These are phyloP conservation scores for Miltochrista miniata DNA, from an alignment of 2,888 invertebrate species.

Conservation along the genomic window DNA sequence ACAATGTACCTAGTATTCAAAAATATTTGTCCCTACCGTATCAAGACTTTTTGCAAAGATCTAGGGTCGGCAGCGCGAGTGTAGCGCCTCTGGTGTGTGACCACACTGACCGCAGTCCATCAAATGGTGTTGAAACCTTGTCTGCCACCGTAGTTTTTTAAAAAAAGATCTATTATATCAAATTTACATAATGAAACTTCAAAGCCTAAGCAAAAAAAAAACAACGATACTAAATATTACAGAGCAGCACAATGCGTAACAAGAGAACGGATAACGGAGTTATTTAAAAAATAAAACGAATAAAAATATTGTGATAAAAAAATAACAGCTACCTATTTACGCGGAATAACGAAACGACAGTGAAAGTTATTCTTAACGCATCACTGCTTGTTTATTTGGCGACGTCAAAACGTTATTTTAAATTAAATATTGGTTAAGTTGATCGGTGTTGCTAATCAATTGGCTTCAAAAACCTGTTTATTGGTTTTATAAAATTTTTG, in stretches of 20 bases:
- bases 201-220: neutral
- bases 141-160: no score
- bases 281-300: slow-evolving; percentile 28
- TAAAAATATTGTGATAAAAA: slow-evolving; percentile 17
- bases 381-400: slow-evolving; percentile 42
- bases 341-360: slow-evolving; percentile 54
- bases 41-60: no score
- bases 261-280: slow-evolving; percentile 39
- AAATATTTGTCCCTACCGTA: no score
- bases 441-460: slow-evolving; percentile 47
- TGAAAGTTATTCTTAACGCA: slow-evolving; percentile 61
- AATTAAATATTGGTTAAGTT: slow-evolving; percentile 59
- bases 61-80: no score
- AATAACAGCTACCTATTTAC: slow-evolving; percentile 46
- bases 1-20: no score
- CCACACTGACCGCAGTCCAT: no score
- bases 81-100: no score
- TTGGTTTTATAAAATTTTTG: slow-evolving; percentile 23
- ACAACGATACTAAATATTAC: slow-evolving; percentile 11
- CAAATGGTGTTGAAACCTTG: no score
- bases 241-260: slow-evolving; percentile 35
- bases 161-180: no score
- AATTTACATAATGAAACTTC: neutral
- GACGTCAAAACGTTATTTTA: slow-evolving; percentile 45
- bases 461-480: slow-evolving; percentile 32